A percentile compares a stretch with the other conserved stretches of the same genome.
Evolutionary conservation across 2,888 invertebrate genomes (phyloP).

Genomic region (Cryptocephalus moraei): DNA sequence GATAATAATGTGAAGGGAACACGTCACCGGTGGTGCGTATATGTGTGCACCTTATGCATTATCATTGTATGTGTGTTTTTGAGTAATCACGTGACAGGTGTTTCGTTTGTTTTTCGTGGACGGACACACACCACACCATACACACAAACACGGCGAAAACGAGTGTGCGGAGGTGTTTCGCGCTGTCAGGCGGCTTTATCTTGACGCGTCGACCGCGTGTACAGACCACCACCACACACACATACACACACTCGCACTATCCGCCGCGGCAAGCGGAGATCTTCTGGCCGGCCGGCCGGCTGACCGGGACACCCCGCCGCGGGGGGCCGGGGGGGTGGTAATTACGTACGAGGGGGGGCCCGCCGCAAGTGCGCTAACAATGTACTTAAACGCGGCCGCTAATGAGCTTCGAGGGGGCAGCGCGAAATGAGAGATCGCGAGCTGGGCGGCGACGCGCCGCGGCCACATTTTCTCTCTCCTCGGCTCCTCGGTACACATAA

Average conservation of each 20-base stretch:
- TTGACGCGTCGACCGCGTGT: slow-evolving; percentile 25
- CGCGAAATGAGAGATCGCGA: slow-evolving; percentile 16
- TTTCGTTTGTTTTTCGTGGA: slow-evolving; percentile 15
- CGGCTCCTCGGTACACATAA: too few relatives aligned
- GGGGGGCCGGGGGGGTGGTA: slow-evolving; percentile 20
- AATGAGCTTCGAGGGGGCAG: slow-evolving; percentile 22
- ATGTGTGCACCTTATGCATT: too few relatives aligned
- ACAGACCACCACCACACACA: too few relatives aligned
- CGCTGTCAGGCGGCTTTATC: slow-evolving; percentile 21
- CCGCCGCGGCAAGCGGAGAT: slow-evolving; percentile 35
- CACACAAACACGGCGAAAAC: slow-evolving; percentile 3
- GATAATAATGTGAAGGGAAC: too few relatives aligned
- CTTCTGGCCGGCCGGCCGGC: slow-evolving; percentile 33
- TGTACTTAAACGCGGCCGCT: slow-evolving; percentile 34
- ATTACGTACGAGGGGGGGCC: slow-evolving; percentile 28
- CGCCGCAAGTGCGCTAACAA: slow-evolving; percentile 35
- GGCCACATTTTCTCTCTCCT: too few relatives aligned
- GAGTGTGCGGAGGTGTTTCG: slow-evolving; percentile 16
- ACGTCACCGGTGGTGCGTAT: too few relatives aligned
- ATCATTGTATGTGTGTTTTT: slow-evolving; percentile 18
- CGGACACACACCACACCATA: too few relatives aligned
- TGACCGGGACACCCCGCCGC: slow-evolving; percentile 16
- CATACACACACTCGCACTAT: slow-evolving; percentile 14
- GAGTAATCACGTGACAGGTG: slow-evolving; percentile 23
- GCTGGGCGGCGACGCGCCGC: slow-evolving; percentile 9